These are phyloP conservation scores for Ceratothoa steindachneri DNA, from an alignment of 2,888 invertebrate species.

Conservation along the genomic window DNA sequence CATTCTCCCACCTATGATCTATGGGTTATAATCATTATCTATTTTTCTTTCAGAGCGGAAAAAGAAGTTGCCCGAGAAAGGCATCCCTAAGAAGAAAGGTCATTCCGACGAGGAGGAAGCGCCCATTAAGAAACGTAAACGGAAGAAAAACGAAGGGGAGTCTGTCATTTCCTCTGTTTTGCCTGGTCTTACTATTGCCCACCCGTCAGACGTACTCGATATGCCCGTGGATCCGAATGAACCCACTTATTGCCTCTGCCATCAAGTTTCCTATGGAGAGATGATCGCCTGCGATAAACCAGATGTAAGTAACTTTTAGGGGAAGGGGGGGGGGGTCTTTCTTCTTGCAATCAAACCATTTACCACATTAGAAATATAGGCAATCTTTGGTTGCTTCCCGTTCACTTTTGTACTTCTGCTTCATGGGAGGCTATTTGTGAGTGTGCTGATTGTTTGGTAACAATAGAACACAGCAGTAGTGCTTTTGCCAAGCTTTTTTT, in stretches of 20 bases:
- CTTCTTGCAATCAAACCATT: conserved; percentile 38
- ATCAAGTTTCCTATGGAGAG: conserved; percentile 88
- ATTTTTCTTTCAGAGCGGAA: conserved; percentile 63
- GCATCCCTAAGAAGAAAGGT: conserved; percentile 60
- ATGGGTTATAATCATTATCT: no score
- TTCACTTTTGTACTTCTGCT: no score
- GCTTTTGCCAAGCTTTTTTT: no score
- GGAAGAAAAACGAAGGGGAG: conserved; percentile 48
- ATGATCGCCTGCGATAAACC: conserved; percentile 96
- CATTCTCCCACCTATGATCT: no score
- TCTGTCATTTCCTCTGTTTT: conserved; percentile 51
- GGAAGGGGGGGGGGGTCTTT: conserved; percentile 11
- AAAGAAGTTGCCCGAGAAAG: conserved; percentile 66
- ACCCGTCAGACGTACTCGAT: conserved; percentile 70
- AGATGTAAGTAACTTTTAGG: conserved; percentile 60
- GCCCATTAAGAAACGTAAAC: conserved; percentile 46
- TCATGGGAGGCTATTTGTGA: no score
- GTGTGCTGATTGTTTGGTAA: no score
- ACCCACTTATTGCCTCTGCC: conserved; percentile 95
- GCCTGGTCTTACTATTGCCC: conserved; percentile 60
- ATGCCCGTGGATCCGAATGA: conserved; percentile 85
- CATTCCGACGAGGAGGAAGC: conserved; percentile 50
- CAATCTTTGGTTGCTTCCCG: no score
- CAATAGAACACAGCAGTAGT: no score
- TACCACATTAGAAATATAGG: background rate